Evolutionary conservation across 2,888 invertebrate species (phyloP).

Genomic region (Campopleginae sp.): DNA sequence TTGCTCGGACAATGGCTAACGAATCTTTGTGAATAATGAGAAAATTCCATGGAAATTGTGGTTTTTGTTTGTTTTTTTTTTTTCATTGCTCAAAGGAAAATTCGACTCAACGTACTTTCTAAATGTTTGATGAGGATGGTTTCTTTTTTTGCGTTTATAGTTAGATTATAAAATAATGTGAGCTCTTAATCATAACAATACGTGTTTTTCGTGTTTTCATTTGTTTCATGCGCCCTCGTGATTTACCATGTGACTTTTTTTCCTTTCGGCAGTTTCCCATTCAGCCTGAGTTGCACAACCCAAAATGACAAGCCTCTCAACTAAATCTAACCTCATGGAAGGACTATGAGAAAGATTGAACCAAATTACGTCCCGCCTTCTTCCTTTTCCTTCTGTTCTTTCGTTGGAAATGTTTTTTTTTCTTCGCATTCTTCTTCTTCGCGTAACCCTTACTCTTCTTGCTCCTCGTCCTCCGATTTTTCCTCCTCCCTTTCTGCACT

Average conservation of each 20-base stretch:
- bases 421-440: not conserved
- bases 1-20: not conserved
- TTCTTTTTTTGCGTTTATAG: slow-evolving; percentile 1
- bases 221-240: slow-evolving; percentile 54
- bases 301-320: slow-evolving; percentile 71
- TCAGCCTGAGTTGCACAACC: slow-evolving; percentile 74
- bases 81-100: slow-evolving; percentile 33
- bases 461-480: slow-evolving; percentile 81
- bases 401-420: slow-evolving; percentile 11
- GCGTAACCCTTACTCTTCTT: slow-evolving; percentile 79
- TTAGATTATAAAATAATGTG: slow-evolving; percentile 52
- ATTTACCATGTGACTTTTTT: slow-evolving; percentile 67
- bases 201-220: slow-evolving; percentile 28
- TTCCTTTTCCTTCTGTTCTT: slow-evolving; percentile 12
- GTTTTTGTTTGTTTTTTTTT: not conserved
- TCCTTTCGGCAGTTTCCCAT: slow-evolving; percentile 76
- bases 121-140: slow-evolving; percentile 51
- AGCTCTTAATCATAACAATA: slow-evolving; percentile 46
- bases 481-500: slow-evolving; percentile 81
- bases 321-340: slow-evolving; percentile 74
- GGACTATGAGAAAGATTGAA: slow-evolving; percentile 68
- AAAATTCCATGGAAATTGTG: not conserved
- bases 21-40: not conserved
- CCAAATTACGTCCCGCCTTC: slow-evolving; percentile 66
- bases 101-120: slow-evolving; percentile 48